Evolutionary conservation across 2,888 invertebrate genomes (phyloP).

Genomic region (Macrosoma leucophasiata): DNA sequence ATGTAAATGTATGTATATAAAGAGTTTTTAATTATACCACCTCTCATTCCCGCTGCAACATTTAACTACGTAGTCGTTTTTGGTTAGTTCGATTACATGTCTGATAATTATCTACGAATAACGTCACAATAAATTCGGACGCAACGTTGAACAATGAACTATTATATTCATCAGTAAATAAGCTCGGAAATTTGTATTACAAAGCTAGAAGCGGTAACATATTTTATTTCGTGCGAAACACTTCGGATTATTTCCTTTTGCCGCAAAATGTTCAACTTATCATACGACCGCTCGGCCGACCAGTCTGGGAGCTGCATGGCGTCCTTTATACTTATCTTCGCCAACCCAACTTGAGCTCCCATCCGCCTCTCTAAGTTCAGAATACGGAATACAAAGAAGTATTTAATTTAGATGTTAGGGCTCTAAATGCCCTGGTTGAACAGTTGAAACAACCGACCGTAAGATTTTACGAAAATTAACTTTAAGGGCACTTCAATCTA

Average conservation of each 20-base stretch:
- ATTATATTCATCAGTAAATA: too few relatives aligned
- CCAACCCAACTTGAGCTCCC: constrained; percentile 39
- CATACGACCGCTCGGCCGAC: constrained; percentile 34
- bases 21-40: too few relatives aligned
- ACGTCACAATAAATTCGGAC: too few relatives aligned
- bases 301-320: constrained; percentile 33
- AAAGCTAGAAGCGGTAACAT: constrained; percentile 46
- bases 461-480: constrained; percentile 73
- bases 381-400: constrained; percentile 19
- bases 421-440: constrained; percentile 28
- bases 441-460: constrained; percentile 51
- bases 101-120: too few relatives aligned
- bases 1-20: too few relatives aligned
- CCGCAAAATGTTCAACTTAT: constrained; percentile 41
- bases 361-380: constrained; percentile 24
- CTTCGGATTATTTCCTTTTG: constrained; percentile 46
- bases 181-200: constrained; percentile 43
- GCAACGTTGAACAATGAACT: too few relatives aligned
- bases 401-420: constrained; percentile 22
- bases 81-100: too few relatives aligned
- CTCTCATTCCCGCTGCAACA: too few relatives aligned
- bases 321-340: constrained; percentile 34
- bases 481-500: constrained; percentile 62
- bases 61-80: too few relatives aligned
- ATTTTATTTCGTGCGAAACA: constrained; percentile 62